A percentile compares a stretch with the other conserved stretches of the same genome.
These are phyloP conservation scores for Parnassius glacialis DNA, from an alignment of 2,888 invertebrate species.

Conservation along the genomic window DNA sequence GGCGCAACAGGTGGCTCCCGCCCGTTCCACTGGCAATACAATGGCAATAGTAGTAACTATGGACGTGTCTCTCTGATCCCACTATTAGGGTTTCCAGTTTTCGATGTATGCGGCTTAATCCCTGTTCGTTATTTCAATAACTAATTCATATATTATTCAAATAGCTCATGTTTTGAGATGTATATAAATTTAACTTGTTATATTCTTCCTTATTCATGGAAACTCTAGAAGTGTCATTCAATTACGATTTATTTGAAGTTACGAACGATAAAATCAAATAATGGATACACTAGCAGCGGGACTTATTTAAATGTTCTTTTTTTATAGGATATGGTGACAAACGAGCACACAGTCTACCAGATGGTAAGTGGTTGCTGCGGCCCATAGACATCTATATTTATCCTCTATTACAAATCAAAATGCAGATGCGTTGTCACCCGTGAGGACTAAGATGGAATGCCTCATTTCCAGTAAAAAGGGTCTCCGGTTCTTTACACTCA, in stretches of 20 bases:
- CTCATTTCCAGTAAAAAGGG: too few relatives aligned
- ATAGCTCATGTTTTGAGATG: background rate
- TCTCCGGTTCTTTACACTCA: too few relatives aligned
- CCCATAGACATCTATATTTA: too few relatives aligned
- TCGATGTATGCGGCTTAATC: constrained; percentile 1
- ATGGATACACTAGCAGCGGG: constrained; percentile 18
- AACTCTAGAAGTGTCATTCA: constrained; percentile 19
- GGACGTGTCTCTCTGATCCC: constrained; percentile 49
- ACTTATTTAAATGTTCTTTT: constrained; percentile 24
- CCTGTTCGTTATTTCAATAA: background rate
- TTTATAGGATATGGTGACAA: too few relatives aligned
- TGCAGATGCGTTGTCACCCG: too few relatives aligned
- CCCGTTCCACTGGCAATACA: constrained; percentile 58
- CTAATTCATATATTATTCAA: background rate
- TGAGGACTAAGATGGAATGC: too few relatives aligned
- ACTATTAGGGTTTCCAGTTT: constrained; percentile 38
- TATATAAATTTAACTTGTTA: background rate
- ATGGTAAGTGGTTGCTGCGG: too few relatives aligned
- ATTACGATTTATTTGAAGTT: constrained; percentile 18
- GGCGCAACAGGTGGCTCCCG: constrained; percentile 68
- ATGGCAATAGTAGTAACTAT: constrained; percentile 58
- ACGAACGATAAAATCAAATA: constrained; percentile 20
- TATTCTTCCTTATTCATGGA: background rate
- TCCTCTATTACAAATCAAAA: too few relatives aligned
- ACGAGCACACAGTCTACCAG: too few relatives aligned